These are phyloP conservation scores for Colostygia pectinataria DNA, from an alignment of 2,888 invertebrate genomes.

Conservation along the genomic window DNA sequence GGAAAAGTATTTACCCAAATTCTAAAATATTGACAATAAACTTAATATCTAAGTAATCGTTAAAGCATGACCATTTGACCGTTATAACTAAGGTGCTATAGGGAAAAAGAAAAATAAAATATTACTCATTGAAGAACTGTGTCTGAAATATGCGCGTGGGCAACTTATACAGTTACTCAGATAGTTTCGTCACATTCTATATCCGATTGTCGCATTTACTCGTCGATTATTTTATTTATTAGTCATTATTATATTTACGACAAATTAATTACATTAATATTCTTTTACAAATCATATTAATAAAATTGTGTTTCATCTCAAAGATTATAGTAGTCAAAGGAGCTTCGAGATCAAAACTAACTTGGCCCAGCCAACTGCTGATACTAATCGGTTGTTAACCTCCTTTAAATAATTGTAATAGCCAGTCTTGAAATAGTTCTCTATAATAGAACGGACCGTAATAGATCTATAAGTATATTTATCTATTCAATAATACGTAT, in stretches of 20 bases:
- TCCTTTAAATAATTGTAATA: conserved; percentile 36
- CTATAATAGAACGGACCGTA: conserved; percentile 50
- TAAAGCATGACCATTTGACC: conserved; percentile 32
- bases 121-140: conserved; percentile 58
- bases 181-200: conserved; percentile 39
- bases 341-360: background rate
- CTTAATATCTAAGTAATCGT: conserved; percentile 43
- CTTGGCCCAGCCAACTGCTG: background rate
- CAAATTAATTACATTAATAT: background rate
- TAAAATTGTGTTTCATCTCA: conserved; percentile 1
- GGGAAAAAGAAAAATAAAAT: conserved; percentile 43
- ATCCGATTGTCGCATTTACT: conserved; percentile 10
- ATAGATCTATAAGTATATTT: conserved; percentile 39
- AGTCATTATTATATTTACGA: background rate
- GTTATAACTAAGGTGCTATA: conserved; percentile 47
- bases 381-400: conserved; percentile 54
- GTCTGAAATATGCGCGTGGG: conserved; percentile 61
- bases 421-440: conserved; percentile 42
- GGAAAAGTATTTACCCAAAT: too few species aligned
- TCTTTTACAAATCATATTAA: background rate
- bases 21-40: too few species aligned
- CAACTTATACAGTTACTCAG: conserved; percentile 55
- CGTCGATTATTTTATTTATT: background rate
- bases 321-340: background rate
- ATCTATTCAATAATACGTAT: conserved; percentile 30